Percentiles rank a stretch among this genome's conserved stretches.
These are phyloP conservation scores for Acipenser oxyrinchus DNA, from an alignment of 2,797 vertebrate species.

Conservation along the genomic window DNA sequence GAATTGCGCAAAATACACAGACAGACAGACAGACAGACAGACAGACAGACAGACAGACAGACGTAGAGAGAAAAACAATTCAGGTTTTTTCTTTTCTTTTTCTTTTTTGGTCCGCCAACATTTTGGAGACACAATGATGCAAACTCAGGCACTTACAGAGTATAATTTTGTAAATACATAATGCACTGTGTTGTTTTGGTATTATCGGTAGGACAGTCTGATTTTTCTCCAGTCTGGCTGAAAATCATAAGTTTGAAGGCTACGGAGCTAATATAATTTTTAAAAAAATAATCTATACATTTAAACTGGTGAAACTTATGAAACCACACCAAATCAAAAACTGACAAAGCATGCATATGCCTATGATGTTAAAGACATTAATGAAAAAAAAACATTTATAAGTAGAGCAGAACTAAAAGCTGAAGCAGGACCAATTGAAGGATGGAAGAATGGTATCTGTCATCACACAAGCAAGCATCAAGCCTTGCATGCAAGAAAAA, in stretches of 20 bases:
- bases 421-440: conserved; percentile 45
- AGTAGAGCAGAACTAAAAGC: conserved; percentile 32
- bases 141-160: too few relatives aligned
- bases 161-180: too few relatives aligned
- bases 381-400: too few relatives aligned
- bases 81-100: conserved; percentile 43
- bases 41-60: conserved; percentile 59
- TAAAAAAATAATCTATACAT: too few relatives aligned
- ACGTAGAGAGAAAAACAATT: conserved; percentile 53
- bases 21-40: conserved; percentile 55
- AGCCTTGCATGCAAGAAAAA: conserved; percentile 56
- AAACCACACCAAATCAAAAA: too few relatives aligned
- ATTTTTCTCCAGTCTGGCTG: conserved; percentile 17
- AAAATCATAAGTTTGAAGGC: conserved; percentile 26
- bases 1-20: conserved; percentile 50
- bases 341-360: too few relatives aligned
- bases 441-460: conserved; percentile 58
- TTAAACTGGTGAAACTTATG: too few relatives aligned
- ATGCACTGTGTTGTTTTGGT: too few relatives aligned
- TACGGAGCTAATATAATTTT: not conserved
- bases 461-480: conserved; percentile 60
- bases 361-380: too few relatives aligned
- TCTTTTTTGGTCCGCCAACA: conserved; percentile 19
- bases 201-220: not conserved
- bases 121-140: too few relatives aligned